Evolutionary conservation across 2,113 vertebrate genomes (phyloP).

Genomic region (Erinaceus europaeus): DNA sequence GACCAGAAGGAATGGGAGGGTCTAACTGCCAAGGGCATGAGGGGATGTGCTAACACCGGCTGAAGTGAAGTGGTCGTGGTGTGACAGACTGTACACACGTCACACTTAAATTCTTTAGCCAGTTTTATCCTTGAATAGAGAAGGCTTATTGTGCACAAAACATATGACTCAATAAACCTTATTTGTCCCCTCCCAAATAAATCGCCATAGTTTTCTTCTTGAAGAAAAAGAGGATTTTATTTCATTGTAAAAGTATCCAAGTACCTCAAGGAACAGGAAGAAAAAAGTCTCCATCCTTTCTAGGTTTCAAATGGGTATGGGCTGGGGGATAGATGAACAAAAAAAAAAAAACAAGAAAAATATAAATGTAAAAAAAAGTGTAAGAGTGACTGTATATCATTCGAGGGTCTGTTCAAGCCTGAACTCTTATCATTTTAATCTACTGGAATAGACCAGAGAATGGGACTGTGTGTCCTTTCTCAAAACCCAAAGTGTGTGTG

Average conservation of each 20-base stretch:
- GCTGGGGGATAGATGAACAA: not conserved
- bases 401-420: not conserved
- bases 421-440: not conserved
- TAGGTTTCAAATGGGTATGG: not conserved
- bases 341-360: not conserved
- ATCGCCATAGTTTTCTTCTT: not conserved
- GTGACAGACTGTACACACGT: not conserved
- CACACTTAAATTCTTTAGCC: too few species aligned
- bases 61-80: not conserved
- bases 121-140: not conserved
- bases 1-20: too few species aligned
- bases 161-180: not conserved
- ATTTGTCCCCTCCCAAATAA: conserved; percentile 17
- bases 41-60: not conserved
- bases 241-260: conserved; percentile 28
- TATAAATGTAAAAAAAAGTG: not conserved
- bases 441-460: conserved; percentile 3
- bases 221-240: not conserved
- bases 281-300: not conserved
- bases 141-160: conserved; percentile 26
- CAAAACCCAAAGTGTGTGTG: not conserved
- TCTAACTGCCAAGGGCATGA: not conserved
- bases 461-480: not conserved
- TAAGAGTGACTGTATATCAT: not conserved
- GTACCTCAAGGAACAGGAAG: not conserved